phyloP scores from a whole-genome alignment of 2,888 invertebrate species.

The Tubiluchus corallicola region DNA sequence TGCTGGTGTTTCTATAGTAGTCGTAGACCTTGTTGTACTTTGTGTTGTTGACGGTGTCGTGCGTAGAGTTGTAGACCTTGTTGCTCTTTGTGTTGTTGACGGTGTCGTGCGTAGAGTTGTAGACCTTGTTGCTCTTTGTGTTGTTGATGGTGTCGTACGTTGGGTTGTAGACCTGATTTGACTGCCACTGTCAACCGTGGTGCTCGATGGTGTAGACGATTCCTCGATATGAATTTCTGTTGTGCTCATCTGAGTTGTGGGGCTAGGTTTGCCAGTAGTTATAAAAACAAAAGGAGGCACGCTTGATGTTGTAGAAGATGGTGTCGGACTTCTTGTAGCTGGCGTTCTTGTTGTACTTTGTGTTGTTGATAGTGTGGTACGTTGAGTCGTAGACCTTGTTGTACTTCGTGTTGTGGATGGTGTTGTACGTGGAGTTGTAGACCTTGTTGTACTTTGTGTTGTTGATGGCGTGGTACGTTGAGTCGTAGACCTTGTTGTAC shows the following conservation, averaged over 20 bases:
- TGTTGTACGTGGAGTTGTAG: background rate
- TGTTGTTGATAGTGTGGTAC: no score
- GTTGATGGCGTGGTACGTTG: background rate
- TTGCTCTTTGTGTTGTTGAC: background rate
- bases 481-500: background rate
- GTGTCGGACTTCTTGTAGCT: background rate
- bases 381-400: background rate
- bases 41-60: no score
- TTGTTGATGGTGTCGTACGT: background rate
- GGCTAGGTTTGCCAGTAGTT: no score
- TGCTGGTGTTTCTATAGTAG: no score
- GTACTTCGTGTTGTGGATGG: constrained; percentile 1
- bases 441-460: background rate
- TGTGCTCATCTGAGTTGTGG: no score
- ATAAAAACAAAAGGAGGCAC: no score
- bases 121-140: background rate
- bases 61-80: background rate
- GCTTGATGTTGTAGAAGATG: background rate
- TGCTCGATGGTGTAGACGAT: no score
- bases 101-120: background rate
- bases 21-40: no score
- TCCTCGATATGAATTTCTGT: no score
- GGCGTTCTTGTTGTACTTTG: background rate
- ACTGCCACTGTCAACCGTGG: no score
- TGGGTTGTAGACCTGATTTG: no score